These are phyloP conservation scores for Drosophila lowei DNA, from an alignment of 1,140 invertebrate species.

Conservation along the genomic window DNA sequence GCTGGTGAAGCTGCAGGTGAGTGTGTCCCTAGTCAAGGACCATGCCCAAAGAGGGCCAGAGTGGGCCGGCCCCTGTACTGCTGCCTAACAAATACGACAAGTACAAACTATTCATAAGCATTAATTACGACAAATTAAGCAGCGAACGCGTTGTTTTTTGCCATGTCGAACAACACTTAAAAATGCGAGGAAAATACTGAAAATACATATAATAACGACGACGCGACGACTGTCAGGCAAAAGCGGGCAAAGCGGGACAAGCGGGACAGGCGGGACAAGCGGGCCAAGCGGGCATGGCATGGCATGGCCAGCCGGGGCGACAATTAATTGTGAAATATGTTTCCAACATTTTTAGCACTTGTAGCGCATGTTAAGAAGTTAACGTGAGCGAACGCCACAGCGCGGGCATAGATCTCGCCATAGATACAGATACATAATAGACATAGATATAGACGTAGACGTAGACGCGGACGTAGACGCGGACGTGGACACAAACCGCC, in stretches of 20 bases:
- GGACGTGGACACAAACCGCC: slow-evolving; percentile 17
- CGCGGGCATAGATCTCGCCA: slow-evolving; percentile 23
- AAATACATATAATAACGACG: no score
- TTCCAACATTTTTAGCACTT: slow-evolving; percentile 80
- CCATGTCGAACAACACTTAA: slow-evolving; percentile 80
- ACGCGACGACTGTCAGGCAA: no score
- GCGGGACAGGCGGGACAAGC: no score
- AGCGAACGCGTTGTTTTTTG: slow-evolving; percentile 75
- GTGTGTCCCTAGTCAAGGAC: slow-evolving; percentile 45
- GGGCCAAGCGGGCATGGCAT: background rate
- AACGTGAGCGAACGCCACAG: slow-evolving; percentile 45
- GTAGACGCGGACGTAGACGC: background rate
- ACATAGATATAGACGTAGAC: slow-evolving; percentile 6
- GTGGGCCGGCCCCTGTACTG: slow-evolving; percentile 2
- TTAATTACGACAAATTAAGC: slow-evolving; percentile 82
- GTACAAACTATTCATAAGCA: slow-evolving; percentile 81
- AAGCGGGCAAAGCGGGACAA: no score
- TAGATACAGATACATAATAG: slow-evolving; percentile 23
- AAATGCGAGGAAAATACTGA: slow-evolving; percentile 71
- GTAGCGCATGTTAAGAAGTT: slow-evolving; percentile 72
- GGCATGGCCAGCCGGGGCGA: slow-evolving; percentile 60
- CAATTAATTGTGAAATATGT: slow-evolving; percentile 83
- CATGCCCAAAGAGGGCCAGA: no score
- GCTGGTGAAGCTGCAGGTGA: slow-evolving; percentile 92
- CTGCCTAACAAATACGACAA: slow-evolving; percentile 73